Conservation (phyloP, 2,113 vertebrate species). For the Entosphenus tridentatus region DNA sequence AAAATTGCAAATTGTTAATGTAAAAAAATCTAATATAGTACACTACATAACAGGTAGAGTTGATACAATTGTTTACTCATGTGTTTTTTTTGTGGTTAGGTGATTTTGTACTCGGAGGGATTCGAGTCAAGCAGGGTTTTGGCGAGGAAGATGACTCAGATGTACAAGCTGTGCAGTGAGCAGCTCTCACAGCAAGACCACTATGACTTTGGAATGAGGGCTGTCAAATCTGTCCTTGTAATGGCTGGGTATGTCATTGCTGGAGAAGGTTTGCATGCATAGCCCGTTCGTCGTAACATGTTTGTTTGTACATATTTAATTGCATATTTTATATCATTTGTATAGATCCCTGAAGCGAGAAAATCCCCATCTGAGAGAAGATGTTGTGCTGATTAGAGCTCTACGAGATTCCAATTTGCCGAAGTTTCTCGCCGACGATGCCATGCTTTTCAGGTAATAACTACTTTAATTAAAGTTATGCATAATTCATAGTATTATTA, state of each 20-base stretch:
- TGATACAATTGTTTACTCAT: background rate
- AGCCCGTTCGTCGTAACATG: background rate
- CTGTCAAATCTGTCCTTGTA: conserved; percentile 52
- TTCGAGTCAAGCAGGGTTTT: conserved; percentile 50
- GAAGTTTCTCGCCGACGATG: conserved; percentile 44
- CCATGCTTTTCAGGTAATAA: conserved; percentile 33
- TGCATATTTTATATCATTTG: conserved; percentile 7
- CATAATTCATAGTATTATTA: background rate
- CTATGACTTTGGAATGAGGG: conserved; percentile 55
- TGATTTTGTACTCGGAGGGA: conserved; percentile 52
- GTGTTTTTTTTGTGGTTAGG: conserved; percentile 17
- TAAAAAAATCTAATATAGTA: background rate
- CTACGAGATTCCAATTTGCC: conserved; percentile 51
- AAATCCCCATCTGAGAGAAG: conserved; percentile 37
- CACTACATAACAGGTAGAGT: background rate
- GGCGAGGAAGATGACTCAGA: conserved; percentile 52
- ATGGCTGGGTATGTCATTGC: conserved; percentile 34
- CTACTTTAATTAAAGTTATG: conserved; percentile 5
- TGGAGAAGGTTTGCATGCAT: background rate
- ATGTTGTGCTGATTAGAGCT: conserved; percentile 48
- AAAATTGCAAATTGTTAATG: background rate
- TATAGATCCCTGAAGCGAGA: conserved; percentile 43
- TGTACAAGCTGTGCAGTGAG: conserved; percentile 56
- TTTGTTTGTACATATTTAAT: conserved; percentile 1
- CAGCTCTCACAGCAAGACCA: conserved; percentile 54